Evolutionary conservation across 1,140 invertebrate genomes (phyloP).

Genomic region (Sarcophaga peregrina): DNA sequence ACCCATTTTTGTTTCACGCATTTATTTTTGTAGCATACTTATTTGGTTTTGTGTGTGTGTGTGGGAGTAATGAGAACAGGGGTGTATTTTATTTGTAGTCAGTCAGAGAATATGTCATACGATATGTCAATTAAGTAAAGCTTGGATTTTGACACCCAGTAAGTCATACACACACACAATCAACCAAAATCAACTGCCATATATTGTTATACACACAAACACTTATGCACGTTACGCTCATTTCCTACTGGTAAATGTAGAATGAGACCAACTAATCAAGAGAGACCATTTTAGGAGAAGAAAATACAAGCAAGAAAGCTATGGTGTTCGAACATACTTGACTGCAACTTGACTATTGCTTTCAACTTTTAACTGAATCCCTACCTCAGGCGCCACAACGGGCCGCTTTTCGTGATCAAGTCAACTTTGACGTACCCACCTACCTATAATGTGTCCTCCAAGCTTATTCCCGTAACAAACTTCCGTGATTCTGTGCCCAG

Average conservation of each 20-base stretch:
- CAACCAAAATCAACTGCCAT: neutral
- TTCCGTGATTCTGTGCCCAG: no score
- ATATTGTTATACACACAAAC: neutral
- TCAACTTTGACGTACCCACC: no score
- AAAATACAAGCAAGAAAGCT: no score
- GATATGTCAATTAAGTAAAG: constrained; percentile 22
- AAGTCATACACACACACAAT: neutral
- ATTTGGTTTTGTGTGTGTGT: neutral
- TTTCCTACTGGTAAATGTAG: neutral
- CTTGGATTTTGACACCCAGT: constrained; percentile 24
- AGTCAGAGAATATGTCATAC: neutral
- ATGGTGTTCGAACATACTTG: no score
- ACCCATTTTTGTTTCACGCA: neutral
- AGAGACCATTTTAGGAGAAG: no score
- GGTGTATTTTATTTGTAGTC: constrained; percentile 1
- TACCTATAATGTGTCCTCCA: no score
- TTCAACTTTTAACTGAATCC: no score
- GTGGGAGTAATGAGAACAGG: neutral
- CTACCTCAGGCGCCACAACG: no score
- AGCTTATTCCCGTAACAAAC: no score
- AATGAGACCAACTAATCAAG: neutral
- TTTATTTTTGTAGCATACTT: neutral
- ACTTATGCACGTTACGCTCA: neutral
- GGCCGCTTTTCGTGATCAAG: no score
- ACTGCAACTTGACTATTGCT: no score